phyloP scores from a whole-genome alignment of 2,113 vertebrate species.

The Dicaeum eximium region DNA sequence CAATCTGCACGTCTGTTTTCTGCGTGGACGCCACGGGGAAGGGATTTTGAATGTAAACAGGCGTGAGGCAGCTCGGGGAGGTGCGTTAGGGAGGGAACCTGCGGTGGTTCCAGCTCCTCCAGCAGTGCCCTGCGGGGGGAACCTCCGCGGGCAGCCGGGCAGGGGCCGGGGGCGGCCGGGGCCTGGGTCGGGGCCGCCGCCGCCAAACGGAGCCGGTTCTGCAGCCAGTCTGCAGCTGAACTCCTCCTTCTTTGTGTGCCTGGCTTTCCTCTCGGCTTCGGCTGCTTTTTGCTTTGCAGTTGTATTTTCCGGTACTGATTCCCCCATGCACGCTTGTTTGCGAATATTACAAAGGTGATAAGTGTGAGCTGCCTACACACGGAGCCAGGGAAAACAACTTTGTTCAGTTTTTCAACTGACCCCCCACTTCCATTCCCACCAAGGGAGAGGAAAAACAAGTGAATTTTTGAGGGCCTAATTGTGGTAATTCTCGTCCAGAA shows the following conservation, averaged over 20 bases:
- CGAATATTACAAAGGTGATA: background rate
- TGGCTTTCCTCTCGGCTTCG: background rate
- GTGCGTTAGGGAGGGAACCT: background rate
- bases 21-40: background rate
- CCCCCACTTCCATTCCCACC: background rate
- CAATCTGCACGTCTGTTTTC: background rate
- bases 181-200: background rate
- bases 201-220: background rate
- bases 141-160: background rate
- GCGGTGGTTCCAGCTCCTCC: background rate
- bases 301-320: background rate
- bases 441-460: accelerated
- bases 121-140: background rate
- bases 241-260: too few species aligned
- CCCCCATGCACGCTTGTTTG: background rate
- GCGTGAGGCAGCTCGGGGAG: background rate
- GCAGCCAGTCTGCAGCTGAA: background rate
- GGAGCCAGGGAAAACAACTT: background rate
- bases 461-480: background rate
- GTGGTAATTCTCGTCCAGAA: background rate
- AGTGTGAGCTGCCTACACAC: background rate
- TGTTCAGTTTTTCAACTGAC: background rate
- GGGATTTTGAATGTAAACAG: constrained; percentile 4
- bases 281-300: background rate
- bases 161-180: background rate